These are phyloP conservation scores for Parauchenoglanis ngamensis DNA, from an alignment of 2,797 vertebrate genomes.

Conservation along the genomic window DNA sequence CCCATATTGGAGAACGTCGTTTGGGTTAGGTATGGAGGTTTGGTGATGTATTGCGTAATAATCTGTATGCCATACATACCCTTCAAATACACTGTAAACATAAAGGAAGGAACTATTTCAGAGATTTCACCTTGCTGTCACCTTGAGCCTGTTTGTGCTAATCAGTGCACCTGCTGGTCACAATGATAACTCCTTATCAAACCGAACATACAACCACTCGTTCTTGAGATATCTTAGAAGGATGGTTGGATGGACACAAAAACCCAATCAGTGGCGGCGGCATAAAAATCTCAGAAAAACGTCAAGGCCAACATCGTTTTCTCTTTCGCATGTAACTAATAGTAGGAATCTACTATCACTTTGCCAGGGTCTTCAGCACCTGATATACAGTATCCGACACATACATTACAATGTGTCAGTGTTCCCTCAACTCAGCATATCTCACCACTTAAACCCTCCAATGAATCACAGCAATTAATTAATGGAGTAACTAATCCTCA, in stretches of 20 bases:
- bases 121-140: neutral
- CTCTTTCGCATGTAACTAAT: neutral
- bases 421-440: neutral
- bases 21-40: neutral
- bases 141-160: neutral
- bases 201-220: neutral
- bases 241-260: neutral
- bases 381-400: conserved; percentile 6
- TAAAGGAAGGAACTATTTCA: neutral
- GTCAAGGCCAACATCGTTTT: neutral
- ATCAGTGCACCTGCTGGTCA: neutral
- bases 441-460: conserved; percentile 6
- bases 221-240: neutral
- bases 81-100: neutral
- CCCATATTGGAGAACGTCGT: neutral
- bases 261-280: neutral
- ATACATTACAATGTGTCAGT: neutral
- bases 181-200: neutral
- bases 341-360: neutral
- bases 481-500: conserved; percentile 38
- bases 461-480: conserved; percentile 48
- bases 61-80: neutral
- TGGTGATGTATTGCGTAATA: no score
- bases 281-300: neutral
- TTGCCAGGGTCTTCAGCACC: neutral